A percentile compares a stretch with the other conserved stretches of the same genome.
These are phyloP conservation scores for Battus philenor DNA, from an alignment of 1,140 invertebrate genomes.

Conservation along the genomic window DNA sequence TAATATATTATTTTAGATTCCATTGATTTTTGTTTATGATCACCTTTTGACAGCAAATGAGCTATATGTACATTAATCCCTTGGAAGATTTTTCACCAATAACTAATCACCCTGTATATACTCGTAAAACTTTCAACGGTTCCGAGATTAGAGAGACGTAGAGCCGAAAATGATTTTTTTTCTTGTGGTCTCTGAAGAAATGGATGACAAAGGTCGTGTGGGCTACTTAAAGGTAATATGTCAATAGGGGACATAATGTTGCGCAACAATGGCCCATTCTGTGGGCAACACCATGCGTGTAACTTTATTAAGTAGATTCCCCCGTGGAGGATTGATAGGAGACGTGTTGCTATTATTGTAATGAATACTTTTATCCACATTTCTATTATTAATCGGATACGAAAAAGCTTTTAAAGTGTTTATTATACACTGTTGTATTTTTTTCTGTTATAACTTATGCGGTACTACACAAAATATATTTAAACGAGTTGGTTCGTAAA, in stretches of 20 bases:
- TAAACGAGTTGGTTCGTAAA: too few relatives aligned
- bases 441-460: too few relatives aligned
- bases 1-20: too few relatives aligned
- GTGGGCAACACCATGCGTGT: constrained; percentile 51
- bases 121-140: background rate
- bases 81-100: background rate
- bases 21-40: too few relatives aligned
- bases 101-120: background rate
- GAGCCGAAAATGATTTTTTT: background rate
- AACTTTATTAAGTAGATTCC: constrained; percentile 57
- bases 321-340: constrained; percentile 58
- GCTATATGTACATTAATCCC: background rate
- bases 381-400: background rate
- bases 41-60: background rate
- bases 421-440: too few relatives aligned
- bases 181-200: constrained; percentile 16
- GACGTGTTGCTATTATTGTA: constrained; percentile 17
- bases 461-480: too few relatives aligned
- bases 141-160: background rate
- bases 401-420: too few relatives aligned
- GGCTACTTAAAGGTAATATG: constrained; percentile 60
- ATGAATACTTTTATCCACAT: background rate
- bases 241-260: constrained; percentile 56
- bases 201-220: constrained; percentile 33
- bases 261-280: constrained; percentile 53